Evolutionary conservation across 2,888 invertebrate genomes (phyloP).

Genomic region (Podabrus alpinus): DNA sequence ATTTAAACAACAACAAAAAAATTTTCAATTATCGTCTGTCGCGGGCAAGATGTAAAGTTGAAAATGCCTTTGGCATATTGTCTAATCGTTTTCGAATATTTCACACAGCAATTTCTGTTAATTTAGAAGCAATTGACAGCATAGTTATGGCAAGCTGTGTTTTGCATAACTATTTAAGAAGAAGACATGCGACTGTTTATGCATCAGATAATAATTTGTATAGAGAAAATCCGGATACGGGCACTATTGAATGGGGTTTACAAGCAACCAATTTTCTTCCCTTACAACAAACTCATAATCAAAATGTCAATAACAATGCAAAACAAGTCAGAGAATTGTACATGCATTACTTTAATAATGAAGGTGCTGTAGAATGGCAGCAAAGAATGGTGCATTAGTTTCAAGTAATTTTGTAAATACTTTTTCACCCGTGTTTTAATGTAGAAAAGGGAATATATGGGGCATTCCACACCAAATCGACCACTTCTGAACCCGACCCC

Average conservation of each 20-base stretch:
- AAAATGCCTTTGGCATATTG: not conserved
- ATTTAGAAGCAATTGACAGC: not conserved
- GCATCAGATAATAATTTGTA: constrained; percentile 17
- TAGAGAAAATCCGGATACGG: constrained; percentile 15
- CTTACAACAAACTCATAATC: constrained; percentile 18
- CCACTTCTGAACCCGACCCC: no score
- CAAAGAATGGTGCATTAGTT: constrained; percentile 8
- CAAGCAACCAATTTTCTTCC: constrained; percentile 6
- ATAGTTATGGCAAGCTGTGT: not conserved
- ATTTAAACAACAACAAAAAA: not conserved
- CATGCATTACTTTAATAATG: constrained; percentile 17
- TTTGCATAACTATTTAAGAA: no score
- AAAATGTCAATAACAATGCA: constrained; percentile 9
- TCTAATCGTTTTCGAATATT: not conserved
- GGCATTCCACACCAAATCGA: no score
- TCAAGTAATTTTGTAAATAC: no score
- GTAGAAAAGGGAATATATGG: no score
- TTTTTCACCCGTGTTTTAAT: no score
- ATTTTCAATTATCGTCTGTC: not conserved
- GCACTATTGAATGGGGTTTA: constrained; percentile 19
- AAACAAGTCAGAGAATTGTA: constrained; percentile 10
- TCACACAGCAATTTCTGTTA: not conserved
- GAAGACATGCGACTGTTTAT: not conserved
- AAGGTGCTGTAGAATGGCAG: constrained; percentile 18
- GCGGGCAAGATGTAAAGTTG: not conserved